Evolutionary conservation across 2,888 invertebrate species (phyloP), one percentile per base, ranked within the genome.

Genomic region (Plusia festucae): DNA sequence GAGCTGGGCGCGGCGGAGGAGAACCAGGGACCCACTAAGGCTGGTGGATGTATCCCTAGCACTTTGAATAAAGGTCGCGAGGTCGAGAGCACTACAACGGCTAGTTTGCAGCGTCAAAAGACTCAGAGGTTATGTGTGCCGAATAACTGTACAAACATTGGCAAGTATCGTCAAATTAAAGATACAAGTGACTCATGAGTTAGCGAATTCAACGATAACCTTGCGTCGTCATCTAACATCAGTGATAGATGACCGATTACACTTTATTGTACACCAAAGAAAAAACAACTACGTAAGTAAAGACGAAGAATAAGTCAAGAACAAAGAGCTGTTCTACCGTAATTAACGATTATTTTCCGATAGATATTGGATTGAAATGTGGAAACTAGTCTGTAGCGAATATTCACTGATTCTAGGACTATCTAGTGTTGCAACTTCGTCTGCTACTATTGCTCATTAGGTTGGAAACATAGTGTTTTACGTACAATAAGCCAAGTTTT

Each of bases 41-140:
- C 74, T 90, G 91, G 92, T 72, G 81, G 79, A 76, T 83, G 83
- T 82, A 88, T 86, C 86, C 85, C 78, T 81, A 84, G 85, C 84
- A 87, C 83, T 90, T 90, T 90, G 91, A 91, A 92, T 92, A 92
- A 92, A 93, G 93, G 93, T 93, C 92, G 92, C 69, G 88, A 81
- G 93, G 94, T 94, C 93, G 91, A 85, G 88, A 90, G 87, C 89
- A 89, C 82, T 85, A 85, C 88, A 84, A 85, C 88, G 88, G 90
- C 89, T 89, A 91, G 90, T 88, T 88, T 85, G 87, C 88, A 86
- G 86, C 89, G 88, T 89, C 90, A 88, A 89, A 83, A 85, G 84
- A 82, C 81, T 82, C 77, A 85, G 77, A 85, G 88, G 84, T 87
- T 88, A 92, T 90, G 90, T 93, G 85, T 93, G 92, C 86, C 93